These are phyloP conservation scores for Calosoma granatense DNA, from an alignment of 1,140 invertebrate genomes.

Conservation along the genomic window DNA sequence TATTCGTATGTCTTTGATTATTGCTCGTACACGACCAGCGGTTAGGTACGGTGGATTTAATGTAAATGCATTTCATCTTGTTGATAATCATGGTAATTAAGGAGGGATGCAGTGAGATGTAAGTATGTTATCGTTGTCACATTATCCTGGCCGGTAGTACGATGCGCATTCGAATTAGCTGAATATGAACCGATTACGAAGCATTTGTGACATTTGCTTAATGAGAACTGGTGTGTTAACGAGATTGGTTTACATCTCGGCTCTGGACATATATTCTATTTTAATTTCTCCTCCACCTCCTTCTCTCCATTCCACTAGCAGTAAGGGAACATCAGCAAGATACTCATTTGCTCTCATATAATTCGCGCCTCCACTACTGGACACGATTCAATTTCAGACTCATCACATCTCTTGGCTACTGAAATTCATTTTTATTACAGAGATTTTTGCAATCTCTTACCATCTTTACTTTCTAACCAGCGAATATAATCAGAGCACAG, in stretches of 20 bases:
- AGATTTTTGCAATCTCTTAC: not conserved
- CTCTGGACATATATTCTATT: too few species aligned
- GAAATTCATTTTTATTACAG: not conserved
- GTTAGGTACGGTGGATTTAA: too few species aligned
- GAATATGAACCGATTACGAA: not conserved
- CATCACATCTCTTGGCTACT: too few species aligned
- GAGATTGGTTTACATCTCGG: not conserved
- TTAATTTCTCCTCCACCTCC: not conserved
- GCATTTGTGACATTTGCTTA: not conserved
- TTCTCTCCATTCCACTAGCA: too few species aligned
- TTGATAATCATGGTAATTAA: too few species aligned
- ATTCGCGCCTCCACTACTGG: too few species aligned
- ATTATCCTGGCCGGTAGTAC: not conserved
- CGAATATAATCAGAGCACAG: not conserved
- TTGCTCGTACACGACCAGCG: too few species aligned
- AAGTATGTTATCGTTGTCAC: not conserved
- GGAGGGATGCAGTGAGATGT: too few species aligned
- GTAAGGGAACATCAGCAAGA: too few species aligned
- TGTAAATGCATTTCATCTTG: too few species aligned
- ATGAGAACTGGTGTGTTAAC: not conserved
- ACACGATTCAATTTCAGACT: not conserved
- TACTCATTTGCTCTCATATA: too few species aligned
- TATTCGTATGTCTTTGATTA: too few species aligned
- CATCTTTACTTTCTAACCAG: not conserved
- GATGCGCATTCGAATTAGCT: not conserved